Base-by-base conservation (phyloP, 2,888 invertebrate genomes). In the Biston stratarius region DNA sequence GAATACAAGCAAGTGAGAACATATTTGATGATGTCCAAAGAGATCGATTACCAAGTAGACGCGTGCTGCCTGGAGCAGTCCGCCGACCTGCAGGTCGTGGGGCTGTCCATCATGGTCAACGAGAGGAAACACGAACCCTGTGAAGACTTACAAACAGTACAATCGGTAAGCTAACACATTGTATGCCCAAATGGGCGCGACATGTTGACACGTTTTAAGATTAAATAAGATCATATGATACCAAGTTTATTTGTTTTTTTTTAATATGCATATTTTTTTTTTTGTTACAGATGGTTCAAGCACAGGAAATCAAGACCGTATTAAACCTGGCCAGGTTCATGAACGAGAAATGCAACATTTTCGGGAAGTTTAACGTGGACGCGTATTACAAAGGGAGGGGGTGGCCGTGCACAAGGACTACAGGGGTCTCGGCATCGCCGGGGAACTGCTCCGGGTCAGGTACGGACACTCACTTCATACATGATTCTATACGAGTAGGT, bases 341-440 rank as follows among this genome's bases (percentile, higher is more conserved):
- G 36, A 24, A 42, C 14, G 9, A 42, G 0, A 33, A 12, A n/a
- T 55, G 55, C 42, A 55, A 42, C 0, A 33, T 55, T 0, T 42
- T 55, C 8, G 55, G 42, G 6, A 24, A 11, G 12, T 42, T 24
- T 6, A 14, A 33, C 12, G 2, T 55, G 7, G 42, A 55, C 42
- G 1, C 42, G 0, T 42, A 33, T 14, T 55, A 55, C 55, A 55
- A 42, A 24, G 55, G 55, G 5, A 55, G 42, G n/a, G 55, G 8
- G 8, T 55, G 0, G 42, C 5, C 0, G 55, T 55, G 0, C 42
- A 55, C 7, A 33, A 12, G 8, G 55, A 33, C 8, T 55, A 55
- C 12, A 55, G 55, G 24, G 24, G 55, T 0, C 55, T 55, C 42
- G 55, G 55, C 24, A 55, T 55, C n/a, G 55, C 55, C 12, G 24